These are phyloP conservation scores for Tarsius wallacei DNA, from an alignment of 2,797 vertebrate genomes.

Conservation along the genomic window DNA sequence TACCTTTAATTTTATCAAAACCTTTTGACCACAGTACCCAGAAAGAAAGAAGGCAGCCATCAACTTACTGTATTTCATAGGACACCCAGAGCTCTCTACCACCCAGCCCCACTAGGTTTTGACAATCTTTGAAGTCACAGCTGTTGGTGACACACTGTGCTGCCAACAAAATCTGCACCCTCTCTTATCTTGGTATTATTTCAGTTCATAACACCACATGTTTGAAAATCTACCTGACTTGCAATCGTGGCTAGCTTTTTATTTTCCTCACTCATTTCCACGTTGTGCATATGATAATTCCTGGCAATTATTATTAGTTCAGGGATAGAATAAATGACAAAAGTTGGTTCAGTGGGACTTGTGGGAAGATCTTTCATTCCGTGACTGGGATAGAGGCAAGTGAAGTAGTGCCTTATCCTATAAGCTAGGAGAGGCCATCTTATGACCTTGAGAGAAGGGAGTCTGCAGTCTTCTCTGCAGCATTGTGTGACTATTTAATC, in stretches of 20 bases:
- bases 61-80: neutral
- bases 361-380: neutral
- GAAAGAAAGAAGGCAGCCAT: neutral
- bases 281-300: neutral
- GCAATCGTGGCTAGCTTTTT: neutral
- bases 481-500: neutral
- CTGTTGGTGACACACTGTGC: neutral
- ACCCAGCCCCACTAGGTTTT: neutral
- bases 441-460: neutral
- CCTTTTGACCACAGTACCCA: neutral
- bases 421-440: neutral
- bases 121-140: neutral
- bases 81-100: neutral
- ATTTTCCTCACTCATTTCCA: neutral
- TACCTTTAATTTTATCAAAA: slow-evolving; percentile 40
- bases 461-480: neutral
- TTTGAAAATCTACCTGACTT: neutral
- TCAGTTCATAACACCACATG: neutral
- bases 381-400: neutral
- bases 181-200: neutral
- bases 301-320: neutral
- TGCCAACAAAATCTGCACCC: neutral
- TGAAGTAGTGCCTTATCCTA: neutral
- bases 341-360: neutral
- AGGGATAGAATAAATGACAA: neutral